Evolutionary conservation across 2,113 vertebrate genomes (phyloP).

Genomic region (Telmatochromis sp.): DNA sequence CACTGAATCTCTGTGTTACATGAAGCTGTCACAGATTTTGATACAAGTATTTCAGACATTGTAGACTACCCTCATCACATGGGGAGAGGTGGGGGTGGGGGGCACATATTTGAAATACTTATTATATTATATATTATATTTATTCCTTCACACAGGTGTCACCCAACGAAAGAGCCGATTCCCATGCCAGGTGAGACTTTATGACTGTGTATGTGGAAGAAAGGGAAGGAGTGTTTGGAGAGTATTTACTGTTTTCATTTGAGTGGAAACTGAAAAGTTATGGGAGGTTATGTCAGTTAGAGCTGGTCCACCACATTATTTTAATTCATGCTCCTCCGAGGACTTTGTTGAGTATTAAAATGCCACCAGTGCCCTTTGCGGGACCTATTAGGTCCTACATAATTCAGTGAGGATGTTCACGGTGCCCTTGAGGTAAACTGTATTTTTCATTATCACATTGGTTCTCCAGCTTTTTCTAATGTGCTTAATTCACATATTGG

Average conservation of each 20-base stretch:
- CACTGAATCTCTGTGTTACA: background rate
- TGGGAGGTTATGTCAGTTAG: background rate
- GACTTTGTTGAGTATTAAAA: background rate
- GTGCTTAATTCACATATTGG: background rate
- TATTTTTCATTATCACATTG: background rate
- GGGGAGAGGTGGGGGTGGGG: accelerated
- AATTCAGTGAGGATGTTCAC: background rate
- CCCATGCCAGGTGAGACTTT: background rate
- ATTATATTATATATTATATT: background rate
- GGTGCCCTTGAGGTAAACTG: background rate
- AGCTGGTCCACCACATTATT: background rate
- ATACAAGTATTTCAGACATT: background rate
- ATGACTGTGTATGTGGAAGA: background rate
- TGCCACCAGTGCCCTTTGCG: background rate
- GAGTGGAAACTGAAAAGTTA: background rate
- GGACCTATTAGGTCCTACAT: background rate
- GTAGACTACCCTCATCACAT: background rate
- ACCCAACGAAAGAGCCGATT: background rate
- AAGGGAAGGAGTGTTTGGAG: background rate
- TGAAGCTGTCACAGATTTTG: background rate
- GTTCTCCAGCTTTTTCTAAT: background rate
- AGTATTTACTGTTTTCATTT: background rate
- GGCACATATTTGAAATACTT: background rate
- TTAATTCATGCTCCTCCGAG: background rate
- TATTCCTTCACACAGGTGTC: constrained; percentile 19